Evolutionary conservation across 2,797 vertebrate species (phyloP), one percentile per base, ranked within the genome.

Genomic region (Platyrinchus mystaceus): DNA sequence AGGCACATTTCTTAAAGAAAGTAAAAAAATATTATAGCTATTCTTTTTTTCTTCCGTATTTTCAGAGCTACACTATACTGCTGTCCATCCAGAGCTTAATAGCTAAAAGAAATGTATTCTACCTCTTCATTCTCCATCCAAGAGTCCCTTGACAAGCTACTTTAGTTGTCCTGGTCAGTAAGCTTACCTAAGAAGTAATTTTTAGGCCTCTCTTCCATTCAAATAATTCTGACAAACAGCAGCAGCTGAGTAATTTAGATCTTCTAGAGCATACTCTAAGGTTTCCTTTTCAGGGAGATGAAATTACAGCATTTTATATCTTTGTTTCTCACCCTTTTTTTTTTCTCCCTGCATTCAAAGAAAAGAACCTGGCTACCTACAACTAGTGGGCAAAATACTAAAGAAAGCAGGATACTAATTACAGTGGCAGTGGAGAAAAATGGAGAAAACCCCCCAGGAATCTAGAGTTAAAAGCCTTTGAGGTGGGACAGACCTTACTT

Each of bases 281-380:
- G 9, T 20, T 83, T 76, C 4, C 23, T 69, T 52, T 82, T 71
- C 30, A 69, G 1, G 0, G 0, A 43, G 14, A 32, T 44, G 14
- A 80, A 92, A 85, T 70, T 70, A 14, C 12, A 77, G 6, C 24
- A 37, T 6, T 63, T 71, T 44, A 16, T 21, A 4, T 37, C 23
- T 75, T 63, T 1, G 1, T 79, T 93, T 87, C 26, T 58, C 55
- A 26, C 7, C 1, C 2, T 52, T 87, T 76, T 60, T 60, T 21
- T 47, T 55, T 71, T 30, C 8, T 55, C 9, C 7, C 4, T 32
- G 24, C 21, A 36, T 30, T 58, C 50, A 66, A 86, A 88, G 7
- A 50, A 83, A 78, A 53, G 19, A 30, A n/a, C 1, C 4, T 41
- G 28, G 2, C 18, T 64, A 41, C 24, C 10, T 70, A 30, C 14